phyloP scores from a whole-genome alignment of 2,888 invertebrate species.

The Ellobium chinense region DNA sequence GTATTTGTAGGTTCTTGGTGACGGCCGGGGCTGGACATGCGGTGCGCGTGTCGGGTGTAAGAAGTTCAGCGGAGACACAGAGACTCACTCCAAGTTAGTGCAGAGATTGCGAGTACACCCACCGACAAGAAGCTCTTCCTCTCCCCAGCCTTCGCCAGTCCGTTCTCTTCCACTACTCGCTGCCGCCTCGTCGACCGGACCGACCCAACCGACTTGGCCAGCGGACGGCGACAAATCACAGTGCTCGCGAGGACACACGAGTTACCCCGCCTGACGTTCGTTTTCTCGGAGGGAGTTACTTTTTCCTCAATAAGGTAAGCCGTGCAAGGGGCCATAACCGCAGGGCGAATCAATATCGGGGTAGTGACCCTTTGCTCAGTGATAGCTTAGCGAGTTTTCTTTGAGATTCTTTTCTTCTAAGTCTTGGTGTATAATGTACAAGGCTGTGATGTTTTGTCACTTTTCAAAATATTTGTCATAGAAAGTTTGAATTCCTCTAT shows the following conservation, averaged over 20 bases:
- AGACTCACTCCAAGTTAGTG: too few species aligned
- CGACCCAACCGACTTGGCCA: not conserved
- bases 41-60: not conserved
- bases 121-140: not conserved
- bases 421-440: too few species aligned
- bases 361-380: not conserved
- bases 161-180: not conserved
- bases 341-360: not conserved
- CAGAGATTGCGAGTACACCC: too few species aligned
- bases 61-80: too few species aligned
- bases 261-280: not conserved
- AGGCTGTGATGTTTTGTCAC: too few species aligned
- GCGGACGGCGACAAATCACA: slow-evolving; percentile 25
- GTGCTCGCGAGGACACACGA: slow-evolving; percentile 30
- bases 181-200: not conserved
- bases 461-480: too few species aligned
- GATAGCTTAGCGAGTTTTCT: not conserved
- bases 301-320: not conserved
- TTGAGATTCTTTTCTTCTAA: not conserved
- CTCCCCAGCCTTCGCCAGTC: slow-evolving; percentile 16
- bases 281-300: not conserved
- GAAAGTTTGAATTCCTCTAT: too few species aligned
- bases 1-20: too few species aligned
- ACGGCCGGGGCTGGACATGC: too few species aligned
- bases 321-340: slow-evolving; percentile 5